Conservation (phyloP, 1,140 invertebrate species). For the Bilobella aurantiaca region DNA sequence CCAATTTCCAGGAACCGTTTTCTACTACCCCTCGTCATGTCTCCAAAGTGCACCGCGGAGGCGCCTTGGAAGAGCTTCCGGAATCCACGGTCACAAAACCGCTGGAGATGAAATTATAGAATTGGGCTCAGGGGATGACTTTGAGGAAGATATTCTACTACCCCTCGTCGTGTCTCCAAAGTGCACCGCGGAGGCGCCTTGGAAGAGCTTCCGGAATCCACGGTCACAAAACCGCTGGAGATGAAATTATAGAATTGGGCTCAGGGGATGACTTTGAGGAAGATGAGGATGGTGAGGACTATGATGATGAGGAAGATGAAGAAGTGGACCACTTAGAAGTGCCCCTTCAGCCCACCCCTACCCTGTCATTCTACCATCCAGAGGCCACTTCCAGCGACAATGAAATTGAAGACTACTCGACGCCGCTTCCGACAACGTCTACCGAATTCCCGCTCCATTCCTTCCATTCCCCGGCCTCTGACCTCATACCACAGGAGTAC, state of each 20-base stretch:
- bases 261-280: slow-evolving; percentile 1
- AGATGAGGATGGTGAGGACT: background rate
- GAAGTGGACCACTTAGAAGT: background rate
- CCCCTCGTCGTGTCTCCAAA: background rate
- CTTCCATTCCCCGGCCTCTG: background rate
- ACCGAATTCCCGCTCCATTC: background rate
- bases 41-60: background rate
- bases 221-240: background rate
- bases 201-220: background rate
- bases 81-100: background rate
- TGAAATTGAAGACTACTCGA: background rate
- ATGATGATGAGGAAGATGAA: background rate
- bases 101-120: background rate
- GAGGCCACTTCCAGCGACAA: background rate
- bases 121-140: background rate
- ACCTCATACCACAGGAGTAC: background rate
- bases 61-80: background rate
- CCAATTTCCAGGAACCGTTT: too few relatives aligned
- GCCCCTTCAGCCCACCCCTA: slow-evolving; percentile 2
- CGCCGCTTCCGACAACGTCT: background rate
- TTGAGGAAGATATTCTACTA: background rate
- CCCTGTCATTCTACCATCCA: background rate
- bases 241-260: background rate
- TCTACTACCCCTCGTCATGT: background rate
- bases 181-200: background rate